Percentiles rank a stretch among this genome's conserved stretches.
phyloP scores from a whole-genome alignment of 2,113 vertebrate species.

The Puntigrus tetrazona region DNA sequence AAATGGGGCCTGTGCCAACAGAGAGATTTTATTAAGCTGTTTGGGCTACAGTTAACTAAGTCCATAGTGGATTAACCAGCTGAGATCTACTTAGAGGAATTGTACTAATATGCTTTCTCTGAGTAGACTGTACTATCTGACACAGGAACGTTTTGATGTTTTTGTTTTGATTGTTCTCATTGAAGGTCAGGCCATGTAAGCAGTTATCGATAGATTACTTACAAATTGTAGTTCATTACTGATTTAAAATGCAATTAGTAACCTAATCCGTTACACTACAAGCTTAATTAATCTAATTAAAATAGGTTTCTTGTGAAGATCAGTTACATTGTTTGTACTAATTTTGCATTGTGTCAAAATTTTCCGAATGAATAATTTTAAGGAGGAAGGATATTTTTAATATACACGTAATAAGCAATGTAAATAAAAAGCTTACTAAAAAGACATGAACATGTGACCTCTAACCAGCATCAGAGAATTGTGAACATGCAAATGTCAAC shows the following conservation, averaged over 20 bases:
- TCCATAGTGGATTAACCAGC: conserved; percentile 6
- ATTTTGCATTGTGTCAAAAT: background rate
- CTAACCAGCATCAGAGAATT: too few species aligned
- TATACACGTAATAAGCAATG: background rate
- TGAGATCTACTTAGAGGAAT: conserved; percentile 19
- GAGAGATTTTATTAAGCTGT: conserved; percentile 22
- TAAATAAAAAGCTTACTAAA: background rate
- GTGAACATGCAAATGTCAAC: too few species aligned
- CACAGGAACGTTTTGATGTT: background rate
- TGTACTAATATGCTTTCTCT: conserved; percentile 14
- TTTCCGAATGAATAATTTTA: background rate
- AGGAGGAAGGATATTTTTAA: background rate
- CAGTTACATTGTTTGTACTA: background rate
- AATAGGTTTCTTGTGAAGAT: background rate
- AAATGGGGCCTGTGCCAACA: background rate
- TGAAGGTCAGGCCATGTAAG: background rate
- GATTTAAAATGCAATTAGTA: background rate
- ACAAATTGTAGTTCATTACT: background rate
- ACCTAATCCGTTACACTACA: background rate
- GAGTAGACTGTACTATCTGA: background rate
- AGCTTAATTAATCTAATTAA: too few species aligned
- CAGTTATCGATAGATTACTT: background rate
- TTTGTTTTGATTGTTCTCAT: background rate
- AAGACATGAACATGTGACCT: too few species aligned
- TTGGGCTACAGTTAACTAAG: conserved; percentile 9